phyloP scores from a whole-genome alignment of 2,888 invertebrate species.

The Augochlorella aurata region DNA sequence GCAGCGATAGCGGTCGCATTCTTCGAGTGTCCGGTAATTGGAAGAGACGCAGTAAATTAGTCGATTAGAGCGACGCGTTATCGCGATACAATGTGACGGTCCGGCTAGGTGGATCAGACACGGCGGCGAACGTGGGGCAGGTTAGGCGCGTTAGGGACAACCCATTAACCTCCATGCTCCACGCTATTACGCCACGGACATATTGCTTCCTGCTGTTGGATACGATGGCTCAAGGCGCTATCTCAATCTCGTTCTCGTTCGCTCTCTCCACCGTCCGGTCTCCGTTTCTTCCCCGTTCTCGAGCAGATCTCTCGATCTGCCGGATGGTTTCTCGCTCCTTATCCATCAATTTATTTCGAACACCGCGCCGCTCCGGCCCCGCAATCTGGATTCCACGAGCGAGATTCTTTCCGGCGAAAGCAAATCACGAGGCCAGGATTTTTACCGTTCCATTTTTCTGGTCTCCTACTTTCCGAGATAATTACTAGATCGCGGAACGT shows the following conservation, averaged over 20 bases:
- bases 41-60: slow-evolving; percentile 55
- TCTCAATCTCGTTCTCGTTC: slow-evolving; percentile 54
- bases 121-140: slow-evolving; percentile 53
- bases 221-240: slow-evolving; percentile 51
- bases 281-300: slow-evolving; percentile 20
- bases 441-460: background rate
- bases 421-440: background rate
- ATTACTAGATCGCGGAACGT: background rate
- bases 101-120: slow-evolving; percentile 39
- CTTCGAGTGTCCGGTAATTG: slow-evolving; percentile 53
- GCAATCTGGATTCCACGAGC: slow-evolving; percentile 20
- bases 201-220: slow-evolving; percentile 68
- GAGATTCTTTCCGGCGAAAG: slow-evolving; percentile 15
- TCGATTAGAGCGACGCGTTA: slow-evolving; percentile 46
- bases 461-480: background rate
- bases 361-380: background rate
- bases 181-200: slow-evolving; percentile 69
- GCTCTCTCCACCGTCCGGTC: slow-evolving; percentile 16
- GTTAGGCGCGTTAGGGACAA: slow-evolving; percentile 71
- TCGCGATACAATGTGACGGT: slow-evolving; percentile 50
- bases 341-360: slow-evolving; percentile 20
- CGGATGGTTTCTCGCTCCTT: slow-evolving; percentile 15
- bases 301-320: slow-evolving; percentile 1
- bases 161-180: slow-evolving; percentile 71
- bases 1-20: slow-evolving; percentile 31